Conservation (phyloP, 2,113 vertebrate species). For the Myocastor coypus region DNA sequence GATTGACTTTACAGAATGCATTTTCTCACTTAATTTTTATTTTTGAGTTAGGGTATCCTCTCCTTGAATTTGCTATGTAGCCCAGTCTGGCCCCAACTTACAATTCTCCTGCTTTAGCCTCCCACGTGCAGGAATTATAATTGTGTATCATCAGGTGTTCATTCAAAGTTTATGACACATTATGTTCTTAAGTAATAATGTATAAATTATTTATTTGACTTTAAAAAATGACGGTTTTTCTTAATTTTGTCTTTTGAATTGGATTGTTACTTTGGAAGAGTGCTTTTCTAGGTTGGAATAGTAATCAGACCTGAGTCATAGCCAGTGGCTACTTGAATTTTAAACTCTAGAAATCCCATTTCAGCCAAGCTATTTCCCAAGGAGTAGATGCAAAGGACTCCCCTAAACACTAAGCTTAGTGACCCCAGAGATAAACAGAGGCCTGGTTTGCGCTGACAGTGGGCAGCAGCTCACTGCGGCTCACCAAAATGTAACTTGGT, state of each 20-base stretch:
- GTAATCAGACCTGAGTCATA: conserved; percentile 50
- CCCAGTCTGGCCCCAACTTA: background rate
- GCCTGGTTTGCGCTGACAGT: conserved; percentile 34
- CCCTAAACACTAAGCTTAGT: conserved; percentile 58
- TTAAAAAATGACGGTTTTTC: conserved; percentile 44
- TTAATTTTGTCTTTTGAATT: conserved; percentile 8
- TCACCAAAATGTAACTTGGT: conserved; percentile 13
- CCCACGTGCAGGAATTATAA: background rate
- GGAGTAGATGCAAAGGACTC: conserved; percentile 29
- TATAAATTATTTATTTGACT: conserved; percentile 31
- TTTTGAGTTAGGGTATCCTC: background rate
- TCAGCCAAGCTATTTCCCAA: conserved; percentile 3
- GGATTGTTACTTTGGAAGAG: conserved; percentile 21
- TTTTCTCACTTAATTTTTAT: conserved; percentile 28
- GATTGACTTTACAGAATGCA: conserved; percentile 6
- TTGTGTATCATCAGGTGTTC: background rate
- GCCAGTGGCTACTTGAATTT: conserved; percentile 40
- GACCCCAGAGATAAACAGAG: conserved; percentile 4
- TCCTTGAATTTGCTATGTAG: background rate
- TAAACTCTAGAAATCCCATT: conserved; percentile 52
- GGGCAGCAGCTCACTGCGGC: background rate
- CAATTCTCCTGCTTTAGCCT: background rate
- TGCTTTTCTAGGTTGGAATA: conserved; percentile 43
- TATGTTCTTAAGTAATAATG: background rate
- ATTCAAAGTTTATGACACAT: background rate